Evolutionary conservation across 2,888 invertebrate genomes (phyloP).

Genomic region (Sabatieria punctata): DNA sequence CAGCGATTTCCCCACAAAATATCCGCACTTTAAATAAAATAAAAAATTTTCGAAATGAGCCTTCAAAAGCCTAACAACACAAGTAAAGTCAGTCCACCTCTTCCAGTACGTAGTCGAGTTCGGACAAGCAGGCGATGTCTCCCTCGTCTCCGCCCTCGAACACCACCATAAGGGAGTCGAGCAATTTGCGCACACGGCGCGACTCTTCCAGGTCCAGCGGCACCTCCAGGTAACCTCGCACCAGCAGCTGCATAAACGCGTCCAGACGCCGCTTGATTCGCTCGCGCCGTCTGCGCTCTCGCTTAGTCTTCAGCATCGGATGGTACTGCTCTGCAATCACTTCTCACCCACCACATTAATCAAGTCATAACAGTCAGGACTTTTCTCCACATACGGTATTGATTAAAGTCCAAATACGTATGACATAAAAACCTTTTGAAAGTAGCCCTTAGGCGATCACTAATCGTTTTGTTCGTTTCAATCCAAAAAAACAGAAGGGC

Average conservation of each 20-base stretch:
- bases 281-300: neutral
- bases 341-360: neutral
- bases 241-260: slow-evolving; percentile 11
- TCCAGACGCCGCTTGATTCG: neutral
- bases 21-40: no score
- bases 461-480: no score
- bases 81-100: no score
- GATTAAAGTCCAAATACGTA: no score
- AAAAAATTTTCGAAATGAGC: no score
- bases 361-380: neutral
- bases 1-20: no score
- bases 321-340: slow-evolving; percentile 7
- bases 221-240: slow-evolving; percentile 11
- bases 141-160: slow-evolving; percentile 4
- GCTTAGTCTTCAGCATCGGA: slow-evolving; percentile 4
- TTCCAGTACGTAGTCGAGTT: slow-evolving; percentile 10
- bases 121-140: slow-evolving; percentile 9
- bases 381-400: neutral
- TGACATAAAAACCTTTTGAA: no score
- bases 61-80: no score
- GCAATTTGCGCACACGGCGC: neutral
- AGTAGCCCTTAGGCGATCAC: no score
- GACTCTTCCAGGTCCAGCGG: slow-evolving; percentile 6
- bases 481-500: no score
- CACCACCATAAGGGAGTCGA: neutral